Percentiles rank a stretch among this genome's conserved stretches.
Conservation (phyloP, 2,797 vertebrate species). For the Leucoraja ocellata region DNA sequence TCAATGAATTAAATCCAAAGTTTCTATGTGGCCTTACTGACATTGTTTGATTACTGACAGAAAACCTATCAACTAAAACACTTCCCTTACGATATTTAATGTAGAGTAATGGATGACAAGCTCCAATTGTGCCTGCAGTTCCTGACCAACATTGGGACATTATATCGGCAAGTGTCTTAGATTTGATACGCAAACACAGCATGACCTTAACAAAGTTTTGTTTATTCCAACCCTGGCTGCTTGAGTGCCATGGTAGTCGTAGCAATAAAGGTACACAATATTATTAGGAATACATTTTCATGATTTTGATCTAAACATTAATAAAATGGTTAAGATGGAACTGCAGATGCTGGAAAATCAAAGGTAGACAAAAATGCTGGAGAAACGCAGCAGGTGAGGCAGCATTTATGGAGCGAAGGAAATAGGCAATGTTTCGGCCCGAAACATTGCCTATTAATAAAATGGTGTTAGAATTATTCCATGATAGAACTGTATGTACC, state of each 20-base stretch:
- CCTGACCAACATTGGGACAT: background rate
- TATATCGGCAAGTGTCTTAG: background rate
- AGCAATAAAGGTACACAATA: background rate
- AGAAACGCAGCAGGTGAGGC: too few relatives aligned
- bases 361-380: too few relatives aligned
- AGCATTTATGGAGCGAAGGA: too few relatives aligned
- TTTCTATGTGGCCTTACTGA: constrained; percentile 5
- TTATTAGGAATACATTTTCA: background rate
- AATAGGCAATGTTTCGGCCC: too few relatives aligned
- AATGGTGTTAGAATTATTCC: background rate
- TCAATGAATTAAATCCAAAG: constrained; percentile 16
- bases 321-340: too few relatives aligned
- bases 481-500: background rate
- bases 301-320: background rate
- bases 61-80: background rate
- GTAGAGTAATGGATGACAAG: background rate
- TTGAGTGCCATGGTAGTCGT: background rate
- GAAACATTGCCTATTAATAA: background rate
- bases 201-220: background rate
- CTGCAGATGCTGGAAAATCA: too few relatives aligned
- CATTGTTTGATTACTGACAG: background rate
- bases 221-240: background rate
- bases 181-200: background rate
- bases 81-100: background rate
- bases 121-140: background rate